phyloP scores from a whole-genome alignment of 2,113 vertebrate genomes.

The Ardeotis arabs region DNA sequence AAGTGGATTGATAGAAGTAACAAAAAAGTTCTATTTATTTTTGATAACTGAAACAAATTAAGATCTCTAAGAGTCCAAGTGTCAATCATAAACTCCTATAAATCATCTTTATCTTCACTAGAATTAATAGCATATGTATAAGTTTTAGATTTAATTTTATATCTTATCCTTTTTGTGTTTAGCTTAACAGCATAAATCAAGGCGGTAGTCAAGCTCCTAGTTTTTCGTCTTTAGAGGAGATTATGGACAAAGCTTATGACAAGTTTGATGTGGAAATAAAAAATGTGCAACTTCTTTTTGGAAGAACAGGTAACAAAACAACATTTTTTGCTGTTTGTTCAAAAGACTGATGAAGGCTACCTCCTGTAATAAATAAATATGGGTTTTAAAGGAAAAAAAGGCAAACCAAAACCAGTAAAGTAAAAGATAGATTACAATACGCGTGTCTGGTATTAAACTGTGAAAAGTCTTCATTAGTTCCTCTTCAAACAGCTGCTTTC shows the following conservation, averaged over 20 bases:
- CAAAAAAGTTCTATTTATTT: neutral
- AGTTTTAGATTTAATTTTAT: neutral
- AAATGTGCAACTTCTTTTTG: constrained; percentile 91
- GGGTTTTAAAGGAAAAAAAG: neutral
- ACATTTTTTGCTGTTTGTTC: neutral
- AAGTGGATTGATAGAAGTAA: neutral
- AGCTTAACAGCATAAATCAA: constrained; percentile 90
- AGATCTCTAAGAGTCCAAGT: neutral
- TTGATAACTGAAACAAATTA: neutral
- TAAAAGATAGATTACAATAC: neutral
- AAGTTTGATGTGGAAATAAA: constrained; percentile 89
- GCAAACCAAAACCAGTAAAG: neutral
- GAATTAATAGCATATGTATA: neutral
- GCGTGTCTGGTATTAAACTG: neutral
- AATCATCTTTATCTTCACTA: neutral
- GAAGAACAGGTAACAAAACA: constrained; percentile 84
- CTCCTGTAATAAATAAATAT: neutral
- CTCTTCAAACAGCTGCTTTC: neutral
- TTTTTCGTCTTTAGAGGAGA: constrained; percentile 91
- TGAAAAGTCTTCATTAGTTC: neutral
- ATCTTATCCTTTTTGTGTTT: neutral
- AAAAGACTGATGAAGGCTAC: neutral
- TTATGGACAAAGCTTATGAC: constrained; percentile 97
- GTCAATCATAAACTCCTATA: neutral
- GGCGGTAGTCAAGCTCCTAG: constrained; percentile 60